These are phyloP conservation scores for Dryadula phaetusa DNA, from an alignment of 2,888 invertebrate species.

Conservation along the genomic window DNA sequence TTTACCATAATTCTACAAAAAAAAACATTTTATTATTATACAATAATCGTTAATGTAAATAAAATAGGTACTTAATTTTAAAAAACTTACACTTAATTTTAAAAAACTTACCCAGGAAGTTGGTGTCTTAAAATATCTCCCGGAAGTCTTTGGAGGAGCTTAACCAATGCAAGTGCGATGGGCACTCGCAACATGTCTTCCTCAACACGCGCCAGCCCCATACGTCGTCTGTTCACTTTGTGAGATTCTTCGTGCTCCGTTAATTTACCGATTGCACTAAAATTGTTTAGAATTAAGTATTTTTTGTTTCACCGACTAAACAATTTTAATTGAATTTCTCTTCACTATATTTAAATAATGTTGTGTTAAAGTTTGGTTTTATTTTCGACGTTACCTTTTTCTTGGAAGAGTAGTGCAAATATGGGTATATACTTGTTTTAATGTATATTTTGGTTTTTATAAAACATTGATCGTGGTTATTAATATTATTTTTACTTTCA, in stretches of 20 bases:
- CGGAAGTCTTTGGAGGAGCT: conserved; percentile 94
- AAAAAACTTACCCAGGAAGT: conserved; percentile 88
- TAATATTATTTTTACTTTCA: no score
- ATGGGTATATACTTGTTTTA: no score
- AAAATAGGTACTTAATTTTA: not conserved
- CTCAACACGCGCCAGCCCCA: conserved; percentile 89
- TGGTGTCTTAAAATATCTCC: conserved; percentile 89
- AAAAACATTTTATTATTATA: conserved; percentile 17
- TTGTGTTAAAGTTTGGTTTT: no score
- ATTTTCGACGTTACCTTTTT: no score
- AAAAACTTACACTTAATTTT: no score
- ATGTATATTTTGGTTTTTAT: no score
- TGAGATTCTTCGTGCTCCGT: conserved; percentile 90
- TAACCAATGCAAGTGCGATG: conserved; percentile 96
- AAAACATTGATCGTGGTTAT: no score
- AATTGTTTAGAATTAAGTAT: conserved; percentile 30
- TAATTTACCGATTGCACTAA: conserved; percentile 78
- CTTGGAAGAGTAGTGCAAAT: no score
- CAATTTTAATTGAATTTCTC: no score
- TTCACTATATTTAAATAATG: no score
- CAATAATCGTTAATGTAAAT: not conserved
- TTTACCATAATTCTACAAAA: conserved; percentile 91
- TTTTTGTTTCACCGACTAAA: not conserved
- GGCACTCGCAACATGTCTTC: conserved; percentile 96
- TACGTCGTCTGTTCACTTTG: conserved; percentile 89